Evolutionary conservation across 2,888 invertebrate genomes (phyloP), one percentile per base, ranked within the genome.

Genomic region (Pemphredon lugubris): DNA sequence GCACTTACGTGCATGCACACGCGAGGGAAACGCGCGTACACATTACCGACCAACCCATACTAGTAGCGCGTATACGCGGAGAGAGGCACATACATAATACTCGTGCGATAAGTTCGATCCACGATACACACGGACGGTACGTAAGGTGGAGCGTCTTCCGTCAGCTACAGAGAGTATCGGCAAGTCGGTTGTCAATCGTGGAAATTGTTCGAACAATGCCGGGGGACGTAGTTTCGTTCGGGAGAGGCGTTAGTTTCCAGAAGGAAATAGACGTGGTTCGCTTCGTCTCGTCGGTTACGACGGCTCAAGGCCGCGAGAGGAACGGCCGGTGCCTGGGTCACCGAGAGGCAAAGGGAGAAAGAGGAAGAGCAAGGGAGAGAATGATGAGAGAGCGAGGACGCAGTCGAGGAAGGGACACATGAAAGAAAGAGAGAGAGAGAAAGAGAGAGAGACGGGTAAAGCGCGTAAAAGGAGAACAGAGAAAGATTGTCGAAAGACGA

Each of bases 291-390:
- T 75, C 68, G 68, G 65, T 45, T 68, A 61, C 77, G 77, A 76
- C 66, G 69, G 61, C 83, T 82, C 84, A 87, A 87, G 87, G 87
- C 83, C 86, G 84, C 81, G 84, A 87, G 86, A 87, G 86, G 86
- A 86, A 85, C 86, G 85, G 84, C 86, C 85, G 83, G 84, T 72
- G 78, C 80, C 73, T 84, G 80, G 84, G 84, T 84, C 84, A 81
- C 65, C 72, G 66, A n/a, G 77, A 75, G 73, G 70, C 23, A 68
- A 69, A 70, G 54, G 59, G 45, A 67, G 65, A 71, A 53, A 63
- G 45, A 59, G 55, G 30, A 53, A 59, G 55, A 44, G 32, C 26
- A 7, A n/a, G 42, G 50, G 44, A 37, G 32, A 39, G 50, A 45
- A 67, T 48, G 55, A 51, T 21, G 26, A 32, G 48, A 44, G 34